Evolutionary conservation across 2,113 vertebrate species (phyloP).

Genomic region (Phaethon lepturus): DNA sequence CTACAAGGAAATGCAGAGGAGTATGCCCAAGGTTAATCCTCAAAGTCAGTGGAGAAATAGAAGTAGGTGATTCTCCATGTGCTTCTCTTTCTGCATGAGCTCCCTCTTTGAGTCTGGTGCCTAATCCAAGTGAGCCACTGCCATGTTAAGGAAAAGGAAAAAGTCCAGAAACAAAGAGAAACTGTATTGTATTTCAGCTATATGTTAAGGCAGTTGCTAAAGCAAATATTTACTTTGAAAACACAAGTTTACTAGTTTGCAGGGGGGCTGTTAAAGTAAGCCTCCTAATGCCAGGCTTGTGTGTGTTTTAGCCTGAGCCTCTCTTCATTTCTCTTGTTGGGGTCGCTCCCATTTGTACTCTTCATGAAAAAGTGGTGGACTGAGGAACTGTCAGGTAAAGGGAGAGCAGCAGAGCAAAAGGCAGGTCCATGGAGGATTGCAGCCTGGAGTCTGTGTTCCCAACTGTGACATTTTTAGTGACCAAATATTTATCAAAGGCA

Average conservation of each 20-base stretch:
- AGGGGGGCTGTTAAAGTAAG: neutral
- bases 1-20: neutral
- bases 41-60: neutral
- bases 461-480: neutral
- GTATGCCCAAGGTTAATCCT: neutral
- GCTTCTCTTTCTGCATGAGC: neutral
- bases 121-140: neutral
- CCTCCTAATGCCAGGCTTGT: neutral
- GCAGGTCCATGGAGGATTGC: neutral
- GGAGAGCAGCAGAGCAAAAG: neutral
- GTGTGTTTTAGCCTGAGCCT: neutral
- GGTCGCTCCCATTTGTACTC: neutral
- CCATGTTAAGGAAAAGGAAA: neutral
- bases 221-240: neutral
- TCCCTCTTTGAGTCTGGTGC: neutral
- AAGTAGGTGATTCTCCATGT: neutral
- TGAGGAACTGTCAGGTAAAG: neutral
- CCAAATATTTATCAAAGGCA: slow-evolving; percentile 22
- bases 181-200: neutral
- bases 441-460: neutral
- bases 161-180: neutral
- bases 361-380: neutral
- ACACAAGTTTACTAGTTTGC: neutral
- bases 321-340: neutral
- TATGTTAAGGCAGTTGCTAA: neutral